Base-by-base conservation (phyloP, 2,888 invertebrate species). In the Diogma glabrata region DNA sequence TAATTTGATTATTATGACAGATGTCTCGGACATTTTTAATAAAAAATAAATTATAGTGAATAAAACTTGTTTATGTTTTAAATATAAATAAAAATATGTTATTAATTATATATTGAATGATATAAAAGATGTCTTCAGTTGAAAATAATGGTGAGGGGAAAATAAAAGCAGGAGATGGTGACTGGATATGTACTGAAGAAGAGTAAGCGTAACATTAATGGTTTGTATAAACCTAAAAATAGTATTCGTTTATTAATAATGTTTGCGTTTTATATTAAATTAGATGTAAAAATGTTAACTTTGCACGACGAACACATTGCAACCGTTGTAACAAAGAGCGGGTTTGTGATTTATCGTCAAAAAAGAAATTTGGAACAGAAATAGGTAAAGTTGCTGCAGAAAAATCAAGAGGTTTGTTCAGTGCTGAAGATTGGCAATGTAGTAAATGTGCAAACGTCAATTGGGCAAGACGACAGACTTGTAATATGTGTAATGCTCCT, bases 391-490 rank as follows among this genome's bases (percentile, higher is more conserved):
- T 87, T 19, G 92, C 95, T 28, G 99, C 99, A 0, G 99, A 99
- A 69, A 97, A 97, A 72, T 94, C 94, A 62, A 82, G 92, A 10
- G 70, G 70, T 2, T 58, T 69, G 0, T 84, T 81, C 69, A 92
- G 93, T 71, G 97, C 99, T 30, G 97, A 99, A 68, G 99, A 99
- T 71, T 99, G 99, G 99, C 93, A 95, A 66, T 99, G 99, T 70
- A 92, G 90, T 71, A 96, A 96, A 69, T 99, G 99, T 73, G 96
- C 96, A n/a, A 99, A 99, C 71, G 97, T 99, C 10, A 99, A 99
- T 71, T 70, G 70, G 99, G 96, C 97, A 20, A 77, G 95, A 56
- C 77, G 99, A 51, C 86, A 85, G 63, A 90, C 89, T 51, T 99
- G 99, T 72, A 99, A 99, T 71, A 91, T 99, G 75, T 99, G 99